phyloP scores from a whole-genome alignment of 2,113 vertebrate genomes.

The Vanacampus margaritifer region DNA sequence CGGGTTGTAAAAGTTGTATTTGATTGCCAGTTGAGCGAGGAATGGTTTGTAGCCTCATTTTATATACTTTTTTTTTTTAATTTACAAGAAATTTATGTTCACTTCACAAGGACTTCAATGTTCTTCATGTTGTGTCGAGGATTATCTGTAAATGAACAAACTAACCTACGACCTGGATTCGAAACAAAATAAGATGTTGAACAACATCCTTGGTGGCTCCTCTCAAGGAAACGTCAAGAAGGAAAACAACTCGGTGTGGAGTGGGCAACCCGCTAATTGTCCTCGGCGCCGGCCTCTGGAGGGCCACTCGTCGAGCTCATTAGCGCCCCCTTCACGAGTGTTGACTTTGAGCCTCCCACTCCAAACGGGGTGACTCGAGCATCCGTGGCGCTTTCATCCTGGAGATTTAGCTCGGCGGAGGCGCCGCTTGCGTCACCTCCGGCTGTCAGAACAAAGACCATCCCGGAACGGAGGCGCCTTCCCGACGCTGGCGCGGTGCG shows the following conservation, averaged over 20 bases:
- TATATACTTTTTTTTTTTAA: too few species aligned
- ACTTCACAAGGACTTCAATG: too few species aligned
- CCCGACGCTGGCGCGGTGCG: background rate
- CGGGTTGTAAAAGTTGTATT: too few species aligned
- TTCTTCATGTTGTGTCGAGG: too few species aligned
- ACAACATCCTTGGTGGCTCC: background rate
- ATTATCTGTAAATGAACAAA: background rate
- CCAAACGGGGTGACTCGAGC: conserved; percentile 55
- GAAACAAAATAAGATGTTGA: background rate
- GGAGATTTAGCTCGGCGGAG: conserved; percentile 48
- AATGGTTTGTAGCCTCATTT: too few species aligned
- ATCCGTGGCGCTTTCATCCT: conserved; percentile 62
- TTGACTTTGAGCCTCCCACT: conserved; percentile 62
- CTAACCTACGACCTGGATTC: too few species aligned
- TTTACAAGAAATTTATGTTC: too few species aligned
- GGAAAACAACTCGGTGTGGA: background rate
- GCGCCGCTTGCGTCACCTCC: conserved; percentile 56
- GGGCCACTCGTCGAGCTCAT: conserved; percentile 55
- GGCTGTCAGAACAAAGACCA: conserved; percentile 50
- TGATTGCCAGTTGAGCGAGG: too few species aligned
- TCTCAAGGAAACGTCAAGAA: background rate
- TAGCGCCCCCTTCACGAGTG: conserved; percentile 63
- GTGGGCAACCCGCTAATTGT: conserved; percentile 23
- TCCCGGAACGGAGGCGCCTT: conserved; percentile 13
- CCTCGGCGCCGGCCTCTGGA: conserved; percentile 55